A percentile compares a stretch with the other conserved stretches of the same genome.
Evolutionary conservation across 2,888 invertebrate genomes (phyloP).

Genomic region (Pristionchus exspectatus): DNA sequence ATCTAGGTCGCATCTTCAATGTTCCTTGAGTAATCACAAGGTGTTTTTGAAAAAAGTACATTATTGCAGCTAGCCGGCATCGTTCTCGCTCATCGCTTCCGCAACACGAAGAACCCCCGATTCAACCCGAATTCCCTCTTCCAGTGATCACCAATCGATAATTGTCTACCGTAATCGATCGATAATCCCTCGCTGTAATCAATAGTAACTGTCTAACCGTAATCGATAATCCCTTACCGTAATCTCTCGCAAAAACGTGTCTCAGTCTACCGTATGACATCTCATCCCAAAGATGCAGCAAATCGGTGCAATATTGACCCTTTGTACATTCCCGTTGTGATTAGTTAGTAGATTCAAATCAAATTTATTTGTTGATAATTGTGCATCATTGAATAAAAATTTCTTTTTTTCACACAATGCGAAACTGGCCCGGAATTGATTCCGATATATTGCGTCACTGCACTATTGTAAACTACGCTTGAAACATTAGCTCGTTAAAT

Average conservation of each 20-base stretch:
- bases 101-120: constrained; percentile 97
- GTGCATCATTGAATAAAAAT: not conserved
- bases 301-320: constrained; percentile 27
- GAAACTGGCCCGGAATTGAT: too few relatives aligned
- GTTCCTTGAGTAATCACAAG: not conserved
- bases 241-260: constrained; percentile 1
- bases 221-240: not conserved
- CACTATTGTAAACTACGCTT: too few relatives aligned
- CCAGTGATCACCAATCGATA: constrained; percentile 41
- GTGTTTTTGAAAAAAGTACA: constrained; percentile 16
- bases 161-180: constrained; percentile 12
- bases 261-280: constrained; percentile 4
- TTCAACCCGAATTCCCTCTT: constrained; percentile 78
- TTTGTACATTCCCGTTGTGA: constrained; percentile 23
- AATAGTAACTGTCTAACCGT: not conserved
- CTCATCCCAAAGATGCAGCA: constrained; percentile 34
- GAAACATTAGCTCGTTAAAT: too few relatives aligned
- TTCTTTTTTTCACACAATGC: too few relatives aligned
- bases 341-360: not conserved
- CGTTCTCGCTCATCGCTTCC: constrained; percentile 95
- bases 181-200: not conserved
- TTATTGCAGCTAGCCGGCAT: constrained; percentile 93
- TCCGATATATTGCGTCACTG: too few relatives aligned
- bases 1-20: not conserved
- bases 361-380: not conserved